Evolutionary conservation across 2,888 invertebrate species (phyloP).

Genomic region (Drosophila subquinaria): DNA sequence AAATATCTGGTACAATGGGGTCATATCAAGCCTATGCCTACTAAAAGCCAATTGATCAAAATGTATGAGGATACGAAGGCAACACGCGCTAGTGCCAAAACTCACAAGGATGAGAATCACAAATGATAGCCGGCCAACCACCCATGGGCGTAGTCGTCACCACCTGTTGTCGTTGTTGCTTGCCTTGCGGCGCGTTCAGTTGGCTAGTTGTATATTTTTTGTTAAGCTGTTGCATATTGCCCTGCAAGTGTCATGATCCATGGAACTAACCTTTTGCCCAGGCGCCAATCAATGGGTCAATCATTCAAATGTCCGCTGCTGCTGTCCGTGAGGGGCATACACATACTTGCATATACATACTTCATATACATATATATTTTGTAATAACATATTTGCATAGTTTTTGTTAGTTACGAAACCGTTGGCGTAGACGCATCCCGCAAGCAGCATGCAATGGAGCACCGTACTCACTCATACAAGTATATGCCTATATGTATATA

Average conservation of each 20-base stretch:
- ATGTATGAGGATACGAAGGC: constrained; percentile 87
- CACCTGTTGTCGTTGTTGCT: constrained; percentile 36
- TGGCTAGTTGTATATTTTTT: constrained; percentile 61
- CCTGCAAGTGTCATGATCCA: constrained; percentile 23
- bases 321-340: not conserved
- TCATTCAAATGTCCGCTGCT: constrained; percentile 13
- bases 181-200: constrained; percentile 47
- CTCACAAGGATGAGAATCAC: constrained; percentile 55
- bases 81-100: constrained; percentile 74
- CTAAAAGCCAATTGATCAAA: constrained; percentile 88
- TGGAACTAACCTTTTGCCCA: constrained; percentile 40
- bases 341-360: constrained; percentile 8
- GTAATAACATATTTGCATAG: constrained; percentile 35
- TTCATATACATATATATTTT: constrained; percentile 34
- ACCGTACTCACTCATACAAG: constrained; percentile 6
- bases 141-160: constrained; percentile 17
- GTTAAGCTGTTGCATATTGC: constrained; percentile 54
- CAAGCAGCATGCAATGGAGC: constrained; percentile 19
- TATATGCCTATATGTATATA: constrained; percentile 12
- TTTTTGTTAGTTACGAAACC: constrained; percentile 56
- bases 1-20: constrained; percentile 92
- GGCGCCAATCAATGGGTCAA: constrained; percentile 21
- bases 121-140: constrained; percentile 59
- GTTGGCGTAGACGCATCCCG: not conserved
- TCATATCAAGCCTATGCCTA: constrained; percentile 93